Conservation (phyloP, 2,888 invertebrate genomes). For the Agapostemon virescens region DNA sequence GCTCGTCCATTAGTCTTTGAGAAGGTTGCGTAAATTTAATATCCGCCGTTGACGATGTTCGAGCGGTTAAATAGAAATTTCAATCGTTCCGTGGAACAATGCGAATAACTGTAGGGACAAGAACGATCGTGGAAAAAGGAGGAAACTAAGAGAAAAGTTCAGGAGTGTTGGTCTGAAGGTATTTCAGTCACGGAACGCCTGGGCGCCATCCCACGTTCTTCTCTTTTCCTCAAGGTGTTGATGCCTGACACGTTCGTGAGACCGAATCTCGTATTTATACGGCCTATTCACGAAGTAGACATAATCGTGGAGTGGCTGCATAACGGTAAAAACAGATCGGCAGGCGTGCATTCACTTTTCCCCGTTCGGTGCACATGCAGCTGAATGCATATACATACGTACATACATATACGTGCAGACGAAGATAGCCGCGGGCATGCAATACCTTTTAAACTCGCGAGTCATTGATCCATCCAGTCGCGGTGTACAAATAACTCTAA, state of each 20-base stretch:
- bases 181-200: constrained; percentile 36
- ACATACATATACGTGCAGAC: constrained; percentile 26
- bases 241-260: constrained; percentile 54
- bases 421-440: constrained; percentile 35
- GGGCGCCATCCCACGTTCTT: constrained; percentile 44
- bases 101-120: neutral
- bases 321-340: constrained; percentile 70
- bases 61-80: neutral
- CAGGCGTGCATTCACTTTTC: constrained; percentile 68
- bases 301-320: constrained; percentile 66
- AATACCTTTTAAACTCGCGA: constrained; percentile 56
- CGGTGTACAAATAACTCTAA: constrained; percentile 51
- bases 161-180: neutral
- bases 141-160: constrained; percentile 6
- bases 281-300: constrained; percentile 66
- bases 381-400: constrained; percentile 19
- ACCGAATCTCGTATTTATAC: constrained; percentile 62
- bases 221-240: constrained; percentile 23
- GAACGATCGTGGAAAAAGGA: constrained; percentile 1
- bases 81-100: neutral
- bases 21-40: neutral
- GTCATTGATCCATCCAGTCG: constrained; percentile 47
- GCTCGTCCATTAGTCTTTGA: neutral
- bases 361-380: constrained; percentile 45
- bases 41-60: neutral